phyloP scores from a whole-genome alignment of 2,113 vertebrate genomes.

The Muntiacus muntjak region DNA sequence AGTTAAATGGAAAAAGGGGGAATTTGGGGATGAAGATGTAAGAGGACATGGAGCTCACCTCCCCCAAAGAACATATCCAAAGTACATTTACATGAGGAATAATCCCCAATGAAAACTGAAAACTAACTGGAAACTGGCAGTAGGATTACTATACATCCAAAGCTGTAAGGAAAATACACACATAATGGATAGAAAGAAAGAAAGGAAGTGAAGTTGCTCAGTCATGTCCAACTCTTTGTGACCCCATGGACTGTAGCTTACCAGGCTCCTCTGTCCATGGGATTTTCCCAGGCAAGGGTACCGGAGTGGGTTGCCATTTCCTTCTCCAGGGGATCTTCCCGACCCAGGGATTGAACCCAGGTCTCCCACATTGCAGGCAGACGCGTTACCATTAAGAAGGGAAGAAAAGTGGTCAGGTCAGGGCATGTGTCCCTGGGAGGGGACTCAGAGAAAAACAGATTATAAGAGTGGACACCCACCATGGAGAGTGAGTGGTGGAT shows the following conservation, averaged over 20 bases:
- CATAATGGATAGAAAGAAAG: not conserved
- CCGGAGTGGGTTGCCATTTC: not conserved
- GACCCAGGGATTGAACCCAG: not conserved
- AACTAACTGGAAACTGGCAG: not conserved
- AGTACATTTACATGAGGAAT: not conserved
- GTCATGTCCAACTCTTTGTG: not conserved
- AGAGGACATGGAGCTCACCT: not conserved
- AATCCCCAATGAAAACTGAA: not conserved
- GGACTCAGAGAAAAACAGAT: not conserved
- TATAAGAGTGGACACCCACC: not conserved
- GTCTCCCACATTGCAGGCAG: not conserved
- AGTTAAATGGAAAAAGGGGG: not conserved
- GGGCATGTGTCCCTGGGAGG: not conserved
- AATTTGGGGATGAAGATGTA: not conserved
- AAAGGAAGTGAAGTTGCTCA: not conserved
- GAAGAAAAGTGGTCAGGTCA: not conserved
- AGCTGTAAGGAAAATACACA: not conserved
- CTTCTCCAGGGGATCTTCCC: not conserved
- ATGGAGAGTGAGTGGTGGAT: not conserved
- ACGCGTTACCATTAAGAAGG: not conserved
- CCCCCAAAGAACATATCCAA: not conserved
- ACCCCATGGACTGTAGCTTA: not conserved
- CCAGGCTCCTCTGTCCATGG: not conserved
- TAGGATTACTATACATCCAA: not conserved
- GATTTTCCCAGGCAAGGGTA: not conserved